These are phyloP conservation scores for Galaxea fascicularis DNA, from an alignment of 92 coral and sea anemone species.

Conservation along the genomic window DNA sequence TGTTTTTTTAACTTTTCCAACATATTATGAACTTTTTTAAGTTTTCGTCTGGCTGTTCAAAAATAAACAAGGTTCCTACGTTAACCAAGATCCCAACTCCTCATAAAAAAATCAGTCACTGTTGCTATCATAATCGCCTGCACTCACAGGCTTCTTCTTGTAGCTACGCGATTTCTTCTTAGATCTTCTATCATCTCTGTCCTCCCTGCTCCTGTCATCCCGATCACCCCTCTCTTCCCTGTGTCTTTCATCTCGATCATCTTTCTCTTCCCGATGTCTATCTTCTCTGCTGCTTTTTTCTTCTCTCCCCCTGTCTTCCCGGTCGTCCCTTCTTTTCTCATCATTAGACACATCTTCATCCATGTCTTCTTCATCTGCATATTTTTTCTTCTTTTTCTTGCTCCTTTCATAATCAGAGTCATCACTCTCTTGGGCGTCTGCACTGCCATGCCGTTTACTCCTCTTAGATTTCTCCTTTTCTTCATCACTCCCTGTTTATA, in stretches of 20 bases:
- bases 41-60: too few relatives aligned
- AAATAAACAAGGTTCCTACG: too few relatives aligned
- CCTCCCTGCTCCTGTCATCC: conserved; percentile 21
- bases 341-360: conserved; percentile 73
- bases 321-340: conserved; percentile 56
- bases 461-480: conserved; percentile 63
- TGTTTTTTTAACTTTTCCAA: too few relatives aligned
- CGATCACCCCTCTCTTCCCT: conserved; percentile 41
- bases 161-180: conserved; percentile 92
- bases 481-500: conserved; percentile 71
- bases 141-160: conserved; percentile 97
- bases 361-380: conserved; percentile 42
- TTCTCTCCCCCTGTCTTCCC: conserved; percentile 25
- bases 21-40: too few relatives aligned
- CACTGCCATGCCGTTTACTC: conserved; percentile 60
- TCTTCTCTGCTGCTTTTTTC: conserved; percentile 46
- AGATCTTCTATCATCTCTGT: conserved; percentile 45
- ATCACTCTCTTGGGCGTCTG: conserved; percentile 64
- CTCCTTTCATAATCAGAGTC: conserved; percentile 79
- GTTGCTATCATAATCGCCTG: conserved; percentile 88
- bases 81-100: not conserved
- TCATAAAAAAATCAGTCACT: conserved; percentile 65
- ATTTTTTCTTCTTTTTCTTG: conserved; percentile 63
- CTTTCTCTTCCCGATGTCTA: conserved; percentile 33
- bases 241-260: conserved; percentile 49